Base-by-base conservation (phyloP, 2,113 vertebrate genomes). In the Silurus meridionalis region DNA sequence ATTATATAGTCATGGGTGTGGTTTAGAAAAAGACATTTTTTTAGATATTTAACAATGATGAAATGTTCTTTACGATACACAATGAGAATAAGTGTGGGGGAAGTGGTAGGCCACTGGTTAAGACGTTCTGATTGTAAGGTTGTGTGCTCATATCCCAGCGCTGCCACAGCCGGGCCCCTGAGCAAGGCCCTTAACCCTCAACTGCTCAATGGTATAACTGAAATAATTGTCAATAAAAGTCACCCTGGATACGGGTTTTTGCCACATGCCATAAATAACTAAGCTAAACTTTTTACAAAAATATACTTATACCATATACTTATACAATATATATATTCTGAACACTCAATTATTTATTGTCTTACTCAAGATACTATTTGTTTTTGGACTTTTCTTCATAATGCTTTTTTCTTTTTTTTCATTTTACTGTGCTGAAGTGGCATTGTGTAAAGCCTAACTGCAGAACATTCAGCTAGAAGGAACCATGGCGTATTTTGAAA, bases 41-140 rank as follows among this genome's bases (percentile, higher is more conserved):
- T 63, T 28, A 75, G 37, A 61, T 75, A 61, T 83, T 60, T 72
- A 72, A 83, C 67, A 83, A 1, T 75, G 21, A n/a, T 1, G 60
- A 77, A 75, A 60, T 17, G 5, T 53, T 52, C 28, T 48, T 81
- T 52, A 23, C 46, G 57, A 55, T 83, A 8, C 63, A 67, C 46
- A 8, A 50, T 60, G 19, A 50, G 58, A 0, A 46, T 60, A 37
- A 37, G 37, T 37, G 37, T 37, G 37, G 37, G 37, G 37, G 37
- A 37, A 37, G 37, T 37, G 37, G 37, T 37, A 37, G 37, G 37
- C 37, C 37, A 37, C 37, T 37, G 37, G 37, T 37, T 37, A 37
- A 37, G 37, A 37, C 37, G 37, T 37, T 37, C 37, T 37, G 37
- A 37, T 37, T 37, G 37, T 37, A 37, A 37, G 37, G 37, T 37